Percentiles rank a stretch among this genome's conserved stretches.
These are phyloP conservation scores for Muschampia plurimacula DNA, from an alignment of 2,888 invertebrate species.

Conservation along the genomic window DNA sequence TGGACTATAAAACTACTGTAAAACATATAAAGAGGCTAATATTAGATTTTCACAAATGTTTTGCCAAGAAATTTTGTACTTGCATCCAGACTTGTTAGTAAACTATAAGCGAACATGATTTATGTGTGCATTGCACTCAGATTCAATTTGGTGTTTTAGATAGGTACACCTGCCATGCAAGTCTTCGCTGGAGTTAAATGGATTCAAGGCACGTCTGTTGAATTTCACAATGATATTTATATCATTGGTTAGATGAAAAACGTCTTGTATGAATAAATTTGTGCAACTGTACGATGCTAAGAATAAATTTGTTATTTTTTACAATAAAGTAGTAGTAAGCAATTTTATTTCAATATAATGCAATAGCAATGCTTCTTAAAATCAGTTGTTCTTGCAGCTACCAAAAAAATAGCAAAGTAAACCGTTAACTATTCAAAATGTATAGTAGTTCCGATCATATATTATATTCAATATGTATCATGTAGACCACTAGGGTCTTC, in stretches of 20 bases:
- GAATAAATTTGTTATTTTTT: too few species aligned
- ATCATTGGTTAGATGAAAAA: background rate
- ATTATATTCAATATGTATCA: too few species aligned
- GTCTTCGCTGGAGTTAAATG: conserved; percentile 4
- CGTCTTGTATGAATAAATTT: background rate
- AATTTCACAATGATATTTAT: background rate
- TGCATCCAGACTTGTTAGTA: conserved; percentile 12
- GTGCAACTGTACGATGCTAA: too few species aligned
- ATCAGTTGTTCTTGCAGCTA: too few species aligned
- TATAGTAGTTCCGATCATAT: too few species aligned
- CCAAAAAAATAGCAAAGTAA: too few species aligned
- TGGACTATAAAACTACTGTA: background rate
- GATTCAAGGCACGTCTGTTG: conserved; percentile 3
- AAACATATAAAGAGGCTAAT: background rate
- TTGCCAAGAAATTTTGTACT: conserved; percentile 9
- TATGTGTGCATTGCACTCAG: conserved; percentile 31
- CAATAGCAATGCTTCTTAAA: too few species aligned
- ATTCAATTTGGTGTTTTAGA: conserved; percentile 33
- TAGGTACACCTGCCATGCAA: conserved; percentile 27
- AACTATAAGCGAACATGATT: conserved; percentile 27
- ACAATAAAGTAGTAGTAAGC: too few species aligned
- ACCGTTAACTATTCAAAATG: too few species aligned
- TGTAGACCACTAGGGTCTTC: too few species aligned
- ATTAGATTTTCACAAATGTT: conserved; percentile 6
- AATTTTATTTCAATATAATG: too few species aligned